Base-by-base conservation (phyloP, 1,140 invertebrate genomes). In the Drosophila eugracilis region DNA sequence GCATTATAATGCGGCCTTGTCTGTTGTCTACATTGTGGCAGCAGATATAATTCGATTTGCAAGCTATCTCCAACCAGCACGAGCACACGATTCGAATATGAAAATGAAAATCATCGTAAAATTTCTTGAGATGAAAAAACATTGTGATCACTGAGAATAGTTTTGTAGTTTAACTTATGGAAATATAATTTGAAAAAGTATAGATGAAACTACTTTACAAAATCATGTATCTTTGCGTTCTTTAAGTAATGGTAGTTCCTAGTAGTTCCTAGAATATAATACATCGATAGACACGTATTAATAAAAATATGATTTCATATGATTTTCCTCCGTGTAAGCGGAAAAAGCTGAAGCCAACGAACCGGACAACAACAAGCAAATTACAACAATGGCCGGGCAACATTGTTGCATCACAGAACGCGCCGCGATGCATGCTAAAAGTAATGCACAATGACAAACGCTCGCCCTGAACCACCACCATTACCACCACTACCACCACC, bases 361-460 rank as follows among this genome's bases (percentile, higher is more conserved):
- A 69, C 53, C 59, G 45, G 48, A 48, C 65, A 70, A 73, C 71
- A 86, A 84, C 60, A 71, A 73, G 74, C 74, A 89, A 85, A 81
- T 89, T 89, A 75, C 85, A 77, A 77, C 60, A 77, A 70, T 24
- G 30, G 49, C 42, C 74, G 28, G 34, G 59, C 55, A 70, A 89
- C 84, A 89, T 74, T 89, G 84, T 89, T 89, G 84, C 78, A 69
- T 69, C 69, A 63, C 34, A 66, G 49, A 69, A 76, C 50, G 58
- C 62, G 55, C 67, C 73, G 62, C 80, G 81, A 73, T 77, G 80
- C 80, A 85, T 85, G 80, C 81, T 81, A 81, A 81, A 85, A 62
- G 77, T 86, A 85, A 85, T 85, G 77, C 81, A 85, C 81, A 86
- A 77, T 86, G 80, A 85, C 80, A 85, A 85, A 85, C 81, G 72